Evolutionary conservation across 2,888 invertebrate genomes (phyloP).

Genomic region (Cylindroiulus punctatus): DNA sequence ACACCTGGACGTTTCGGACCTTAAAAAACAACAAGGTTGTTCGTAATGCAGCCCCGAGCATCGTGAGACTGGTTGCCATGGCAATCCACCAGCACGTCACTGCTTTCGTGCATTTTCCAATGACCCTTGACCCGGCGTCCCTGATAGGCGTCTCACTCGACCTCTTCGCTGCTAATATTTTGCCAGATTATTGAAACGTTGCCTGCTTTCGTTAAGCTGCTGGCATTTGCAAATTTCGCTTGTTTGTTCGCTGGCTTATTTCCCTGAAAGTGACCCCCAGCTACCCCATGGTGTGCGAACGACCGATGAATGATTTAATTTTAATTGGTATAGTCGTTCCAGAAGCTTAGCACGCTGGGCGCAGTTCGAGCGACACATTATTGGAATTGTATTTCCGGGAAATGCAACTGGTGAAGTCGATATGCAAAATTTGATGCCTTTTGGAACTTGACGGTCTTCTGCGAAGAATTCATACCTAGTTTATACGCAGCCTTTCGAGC

Average conservation of each 20-base stretch:
- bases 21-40: too few relatives aligned
- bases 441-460: background rate
- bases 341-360: background rate
- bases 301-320: constrained; percentile 17
- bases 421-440: background rate
- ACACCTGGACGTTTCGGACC: too few relatives aligned
- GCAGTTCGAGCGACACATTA: background rate
- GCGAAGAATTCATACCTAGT: background rate
- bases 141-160: background rate
- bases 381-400: constrained; percentile 9
- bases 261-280: background rate
- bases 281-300: constrained; percentile 6
- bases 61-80: background rate
- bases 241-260: constrained; percentile 3
- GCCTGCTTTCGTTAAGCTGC: background rate
- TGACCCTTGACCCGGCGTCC: background rate
- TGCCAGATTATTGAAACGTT: background rate
- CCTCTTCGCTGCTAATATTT: background rate
- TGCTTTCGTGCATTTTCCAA: background rate
- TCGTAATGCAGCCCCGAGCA: background rate
- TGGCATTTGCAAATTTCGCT: background rate
- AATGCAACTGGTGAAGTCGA: background rate
- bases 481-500: too few relatives aligned
- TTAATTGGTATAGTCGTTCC: background rate
- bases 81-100: background rate